These are phyloP conservation scores for Colinus virginianus DNA, from an alignment of 2,113 vertebrate species.

Conservation along the genomic window DNA sequence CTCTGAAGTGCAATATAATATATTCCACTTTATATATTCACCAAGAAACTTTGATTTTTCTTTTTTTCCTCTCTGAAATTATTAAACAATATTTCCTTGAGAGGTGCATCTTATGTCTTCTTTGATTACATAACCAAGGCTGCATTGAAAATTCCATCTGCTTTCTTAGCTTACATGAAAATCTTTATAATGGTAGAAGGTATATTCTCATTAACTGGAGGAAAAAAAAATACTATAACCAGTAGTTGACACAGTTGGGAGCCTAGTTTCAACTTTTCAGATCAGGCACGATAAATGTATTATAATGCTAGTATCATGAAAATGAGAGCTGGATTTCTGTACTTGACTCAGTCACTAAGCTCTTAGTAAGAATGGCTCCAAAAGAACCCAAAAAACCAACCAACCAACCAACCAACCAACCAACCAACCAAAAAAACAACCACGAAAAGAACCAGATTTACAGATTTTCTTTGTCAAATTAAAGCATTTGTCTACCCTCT, in stretches of 20 bases:
- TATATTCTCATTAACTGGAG: neutral
- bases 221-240: neutral
- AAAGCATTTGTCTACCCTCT: neutral
- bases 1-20: neutral
- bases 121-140: neutral
- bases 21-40: neutral
- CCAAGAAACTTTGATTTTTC: neutral
- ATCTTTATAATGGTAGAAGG: neutral
- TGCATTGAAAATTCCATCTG: neutral
- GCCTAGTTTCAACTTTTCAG: neutral
- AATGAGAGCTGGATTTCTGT: neutral
- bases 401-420: neutral
- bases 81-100: neutral
- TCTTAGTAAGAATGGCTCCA: neutral
- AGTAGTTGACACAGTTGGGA: neutral
- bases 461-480: neutral
- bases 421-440: neutral
- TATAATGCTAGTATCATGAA: neutral
- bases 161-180: neutral
- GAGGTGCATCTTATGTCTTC: neutral
- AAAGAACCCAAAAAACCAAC: neutral
- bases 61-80: rapidly evolving
- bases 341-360: neutral
- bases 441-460: neutral
- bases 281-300: neutral